phyloP scores from a whole-genome alignment of 2,797 vertebrate species.

The Rhinophrynus dorsalis region DNA sequence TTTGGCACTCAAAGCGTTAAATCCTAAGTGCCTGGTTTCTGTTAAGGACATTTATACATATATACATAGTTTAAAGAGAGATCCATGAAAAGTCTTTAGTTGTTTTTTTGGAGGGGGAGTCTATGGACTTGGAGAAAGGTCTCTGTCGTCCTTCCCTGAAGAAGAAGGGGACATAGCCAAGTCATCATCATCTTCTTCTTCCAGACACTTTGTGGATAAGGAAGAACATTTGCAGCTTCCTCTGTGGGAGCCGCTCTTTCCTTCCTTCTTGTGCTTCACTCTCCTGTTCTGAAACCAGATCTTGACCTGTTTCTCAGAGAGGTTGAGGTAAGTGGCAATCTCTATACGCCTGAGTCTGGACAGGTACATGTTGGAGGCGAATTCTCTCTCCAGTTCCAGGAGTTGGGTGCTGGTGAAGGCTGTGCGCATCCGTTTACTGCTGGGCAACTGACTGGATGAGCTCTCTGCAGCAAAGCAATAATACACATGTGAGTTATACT shows the following conservation, averaged over 20 bases:
- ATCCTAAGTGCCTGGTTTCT: too few species aligned
- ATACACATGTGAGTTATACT: slow-evolving; percentile 48
- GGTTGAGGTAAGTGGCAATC: slow-evolving; percentile 97
- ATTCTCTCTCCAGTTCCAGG: slow-evolving; percentile 94
- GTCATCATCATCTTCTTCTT: slow-evolving; percentile 89
- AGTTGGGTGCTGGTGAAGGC: slow-evolving; percentile 98
- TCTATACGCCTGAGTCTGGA: slow-evolving; percentile 96
- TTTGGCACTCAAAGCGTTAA: too few species aligned
- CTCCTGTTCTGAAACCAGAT: slow-evolving; percentile 99
- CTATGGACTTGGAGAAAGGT: slow-evolving; percentile 89
- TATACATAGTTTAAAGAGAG: too few species aligned
- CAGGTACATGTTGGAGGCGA: slow-evolving; percentile 98
- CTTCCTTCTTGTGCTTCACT: slow-evolving; percentile 99
- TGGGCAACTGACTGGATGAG: slow-evolving; percentile 87
- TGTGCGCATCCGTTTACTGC: slow-evolving; percentile 97
- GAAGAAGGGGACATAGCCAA: slow-evolving; percentile 90
- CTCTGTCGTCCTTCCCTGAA: slow-evolving; percentile 94
- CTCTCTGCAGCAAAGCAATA: slow-evolving; percentile 73
- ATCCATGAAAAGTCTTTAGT: slow-evolving; percentile 23
- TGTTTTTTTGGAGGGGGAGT: too few species aligned
- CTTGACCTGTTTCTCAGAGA: slow-evolving; percentile 98
- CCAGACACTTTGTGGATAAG: slow-evolving; percentile 83
- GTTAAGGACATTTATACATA: background rate
- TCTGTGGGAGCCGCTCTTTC: slow-evolving; percentile 83
- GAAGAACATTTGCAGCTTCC: slow-evolving; percentile 89